Evolutionary conservation across 2,888 invertebrate genomes (phyloP).

Genomic region (Macaria liturata): DNA sequence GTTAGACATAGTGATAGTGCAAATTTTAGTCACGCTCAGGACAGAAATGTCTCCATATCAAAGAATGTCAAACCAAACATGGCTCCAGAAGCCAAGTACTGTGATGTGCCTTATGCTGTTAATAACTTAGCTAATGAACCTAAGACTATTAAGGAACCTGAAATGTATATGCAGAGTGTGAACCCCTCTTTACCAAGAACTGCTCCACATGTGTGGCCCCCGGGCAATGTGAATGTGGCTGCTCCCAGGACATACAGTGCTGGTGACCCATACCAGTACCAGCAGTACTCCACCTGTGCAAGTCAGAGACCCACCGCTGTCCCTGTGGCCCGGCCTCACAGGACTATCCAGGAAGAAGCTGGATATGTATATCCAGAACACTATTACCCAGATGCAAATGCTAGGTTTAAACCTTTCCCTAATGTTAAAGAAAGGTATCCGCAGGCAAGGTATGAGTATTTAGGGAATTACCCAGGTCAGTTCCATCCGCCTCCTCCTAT

Average conservation of each 20-base stretch:
- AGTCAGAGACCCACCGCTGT: slow-evolving; percentile 54
- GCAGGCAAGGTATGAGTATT: slow-evolving; percentile 76
- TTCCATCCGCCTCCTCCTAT: slow-evolving; percentile 64
- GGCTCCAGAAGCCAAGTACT: slow-evolving; percentile 67
- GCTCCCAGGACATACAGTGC: slow-evolving; percentile 60
- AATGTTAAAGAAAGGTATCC: slow-evolving; percentile 66
- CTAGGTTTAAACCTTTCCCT: slow-evolving; percentile 74
- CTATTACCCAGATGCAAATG: slow-evolving; percentile 64
- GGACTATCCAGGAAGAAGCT: slow-evolving; percentile 60
- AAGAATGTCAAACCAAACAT: slow-evolving; percentile 65
- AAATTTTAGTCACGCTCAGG: slow-evolving; percentile 46
- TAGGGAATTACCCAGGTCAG: slow-evolving; percentile 66
- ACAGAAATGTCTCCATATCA: slow-evolving; percentile 46
- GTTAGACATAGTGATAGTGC: slow-evolving; percentile 62
- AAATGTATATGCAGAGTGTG: slow-evolving; percentile 61
- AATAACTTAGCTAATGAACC: slow-evolving; percentile 65
- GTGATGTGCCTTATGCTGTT: slow-evolving; percentile 79
- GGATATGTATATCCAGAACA: slow-evolving; percentile 61
- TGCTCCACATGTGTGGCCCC: slow-evolving; percentile 60
- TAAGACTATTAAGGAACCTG: slow-evolving; percentile 63
- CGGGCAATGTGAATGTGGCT: slow-evolving; percentile 55
- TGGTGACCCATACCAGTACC: slow-evolving; percentile 67
- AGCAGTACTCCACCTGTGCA: slow-evolving; percentile 65
- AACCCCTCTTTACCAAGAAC: slow-evolving; percentile 53
- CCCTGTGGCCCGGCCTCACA: slow-evolving; percentile 56